Percentiles rank a stretch among this genome's conserved stretches.
Evolutionary conservation across 1,140 invertebrate genomes (phyloP).

Genomic region (Euura saliciscinereae): DNA sequence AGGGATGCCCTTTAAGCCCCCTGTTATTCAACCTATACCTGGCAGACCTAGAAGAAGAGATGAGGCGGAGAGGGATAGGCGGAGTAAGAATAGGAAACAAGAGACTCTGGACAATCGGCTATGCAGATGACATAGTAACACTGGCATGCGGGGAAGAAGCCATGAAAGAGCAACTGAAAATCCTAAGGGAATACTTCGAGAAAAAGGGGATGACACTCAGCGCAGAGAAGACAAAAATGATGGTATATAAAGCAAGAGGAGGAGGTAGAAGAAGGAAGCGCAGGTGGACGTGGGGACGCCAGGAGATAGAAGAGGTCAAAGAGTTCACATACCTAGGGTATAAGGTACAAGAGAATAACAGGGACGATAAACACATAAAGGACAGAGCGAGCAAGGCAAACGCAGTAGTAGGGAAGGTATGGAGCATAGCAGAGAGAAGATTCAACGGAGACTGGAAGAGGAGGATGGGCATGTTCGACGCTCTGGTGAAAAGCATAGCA

Average conservation of each 20-base stretch:
- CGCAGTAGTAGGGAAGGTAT: no score
- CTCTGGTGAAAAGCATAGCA: no score
- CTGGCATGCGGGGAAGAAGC: neutral
- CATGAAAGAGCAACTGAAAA: neutral
- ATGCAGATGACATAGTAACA: conserved; percentile 14
- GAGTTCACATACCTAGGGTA: neutral
- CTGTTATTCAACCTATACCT: no score
- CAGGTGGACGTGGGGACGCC: neutral
- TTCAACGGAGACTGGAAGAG: no score
- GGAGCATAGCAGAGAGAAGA: no score
- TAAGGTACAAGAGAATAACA: conserved; percentile 12
- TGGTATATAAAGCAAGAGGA: no score
- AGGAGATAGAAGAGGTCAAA: neutral
- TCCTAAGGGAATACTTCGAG: conserved; percentile 3
- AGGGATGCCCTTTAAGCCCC: conserved; percentile 18
- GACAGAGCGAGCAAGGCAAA: neutral
- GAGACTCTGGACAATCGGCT: conserved; percentile 11
- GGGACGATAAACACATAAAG: neutral
- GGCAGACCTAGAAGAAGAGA: no score
- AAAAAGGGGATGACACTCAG: neutral
- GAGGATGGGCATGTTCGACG: no score
- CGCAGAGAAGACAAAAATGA: no score
- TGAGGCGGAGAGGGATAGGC: neutral
- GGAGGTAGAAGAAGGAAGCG: no score
- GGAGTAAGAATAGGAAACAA: neutral